Percentiles rank a stretch among this genome's conserved stretches.
Evolutionary conservation across 30 jellyfish, hydroid and myxozoan genomes (phyloP).

Genomic region (Aurelia aurita complex sp. Pacific): DNA sequence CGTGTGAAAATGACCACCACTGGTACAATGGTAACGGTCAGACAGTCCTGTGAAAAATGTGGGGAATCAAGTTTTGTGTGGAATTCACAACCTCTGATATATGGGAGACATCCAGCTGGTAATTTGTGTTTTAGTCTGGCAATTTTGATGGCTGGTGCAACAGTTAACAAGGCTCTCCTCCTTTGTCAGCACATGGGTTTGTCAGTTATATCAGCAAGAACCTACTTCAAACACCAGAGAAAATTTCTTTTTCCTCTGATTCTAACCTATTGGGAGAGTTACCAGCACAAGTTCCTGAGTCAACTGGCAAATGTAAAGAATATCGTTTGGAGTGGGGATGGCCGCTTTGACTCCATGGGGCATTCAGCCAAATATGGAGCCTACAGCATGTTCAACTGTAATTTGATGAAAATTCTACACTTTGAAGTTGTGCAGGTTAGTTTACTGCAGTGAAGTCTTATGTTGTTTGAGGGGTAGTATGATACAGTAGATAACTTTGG

Average conservation of each 20-base stretch:
- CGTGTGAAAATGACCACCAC: slow-evolving; percentile 4
- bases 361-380: slow-evolving; percentile 55
- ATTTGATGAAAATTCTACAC: slow-evolving; percentile 17
- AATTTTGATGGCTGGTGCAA: slow-evolving; percentile 40
- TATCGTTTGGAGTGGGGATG: slow-evolving; percentile 57
- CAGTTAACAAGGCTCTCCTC: slow-evolving; percentile 27
- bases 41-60: slow-evolving; percentile 42
- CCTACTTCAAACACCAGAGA: slow-evolving; percentile 39
- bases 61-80: slow-evolving; percentile 36
- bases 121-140: slow-evolving; percentile 47
- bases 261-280: slow-evolving; percentile 26
- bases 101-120: slow-evolving; percentile 59
- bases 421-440: slow-evolving; percentile 58
- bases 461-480: no score
- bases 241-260: slow-evolving; percentile 35
- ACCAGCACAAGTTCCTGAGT: not conserved
- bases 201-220: slow-evolving; percentile 17
- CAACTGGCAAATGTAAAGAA: not conserved
- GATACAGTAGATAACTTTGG: no score
- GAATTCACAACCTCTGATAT: slow-evolving; percentile 34
- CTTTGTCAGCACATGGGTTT: slow-evolving; percentile 37
- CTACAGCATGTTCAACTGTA: slow-evolving; percentile 24
- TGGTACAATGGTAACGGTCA: slow-evolving; percentile 64
- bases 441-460: no score
- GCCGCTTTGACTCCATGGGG: slow-evolving; percentile 67